Base-by-base conservation (phyloP, 2,113 vertebrate genomes). In the Elephas maximus region DNA sequence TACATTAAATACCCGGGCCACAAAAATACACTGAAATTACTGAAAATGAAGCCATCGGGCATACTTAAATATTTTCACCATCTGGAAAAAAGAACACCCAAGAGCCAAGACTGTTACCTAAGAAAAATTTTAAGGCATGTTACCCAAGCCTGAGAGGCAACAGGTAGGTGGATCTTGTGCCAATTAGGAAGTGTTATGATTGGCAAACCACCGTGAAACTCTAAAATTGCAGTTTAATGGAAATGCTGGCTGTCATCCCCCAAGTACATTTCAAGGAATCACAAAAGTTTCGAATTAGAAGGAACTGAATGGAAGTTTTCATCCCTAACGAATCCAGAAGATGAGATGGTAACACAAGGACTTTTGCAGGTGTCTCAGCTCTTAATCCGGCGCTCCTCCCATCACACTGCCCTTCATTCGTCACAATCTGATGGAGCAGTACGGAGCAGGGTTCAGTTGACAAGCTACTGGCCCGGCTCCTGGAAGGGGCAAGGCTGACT, bases 221-320 rank as follows among this genome's bases (percentile, higher is more conserved):
- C 97, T 94, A 51, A 87, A 89, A 69, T 5, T 83, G 74, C 86
- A 65, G 85, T 80, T 93, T 93, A 92, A 92, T 93, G 97, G 96
- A 87, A 96, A 94, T 3, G 62, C 77, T 98, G 97, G 90, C 93
- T 92, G 69, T 82, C 57, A 48, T 71, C 86, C 96, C 95, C 78
- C 82, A 92, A 96, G 85, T 28, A 84, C 92, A 73, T 94, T 94
- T 86, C 91, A 97, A 95, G 95, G 96, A 87, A 96, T 95, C 73
- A 51, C 84, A 74, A 74, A 84, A 90, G 77, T 74, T 88, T 23
- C 76, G 91, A 71, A 89, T 71, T 51, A 80, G 81, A 84, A 77
- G 83, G 37, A 51, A 44, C 48, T 85, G 69, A 95, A 90, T 86
- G 74, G 48, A 94, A 7, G 69, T 87, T 87, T 79, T 97, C 88